Base-by-base conservation (phyloP, 2,797 vertebrate species). In the Synaphobranchus kaupii region DNA sequence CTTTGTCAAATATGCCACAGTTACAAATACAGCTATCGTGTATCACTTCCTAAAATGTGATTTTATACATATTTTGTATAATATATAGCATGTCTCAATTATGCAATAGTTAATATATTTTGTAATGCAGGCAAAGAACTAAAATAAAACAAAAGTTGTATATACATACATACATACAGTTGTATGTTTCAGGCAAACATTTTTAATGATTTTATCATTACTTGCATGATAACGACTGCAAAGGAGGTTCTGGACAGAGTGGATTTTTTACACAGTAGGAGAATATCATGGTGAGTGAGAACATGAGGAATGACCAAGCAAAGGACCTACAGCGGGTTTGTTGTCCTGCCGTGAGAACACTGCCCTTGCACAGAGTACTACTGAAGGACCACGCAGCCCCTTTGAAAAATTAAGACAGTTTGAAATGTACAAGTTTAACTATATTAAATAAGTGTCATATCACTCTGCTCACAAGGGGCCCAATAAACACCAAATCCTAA, bases 191-290 rank as follows among this genome's bases (percentile, higher is more conserved):
- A 0, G 7, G 25, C n/a, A 66, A 25, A 66, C 9, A 54, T 54
- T 54, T 54, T 54, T 54, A 54, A 54, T 54, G 52, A 54, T 54
- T 54, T 54, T 15, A 54, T 54, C 1, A 13, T 54, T 58, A 56
- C 54, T 3, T 17, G 54, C 54, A 56, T 50, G 13, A 15, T 8
- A 68, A 2, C 22, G 20, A 68, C 58, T n/a, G 34, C 85, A 73
- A 71, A 90, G 87, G 80, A n/a, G 39, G 83, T 89, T 90, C 84
- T 87, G 88, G 86, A 89, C 84, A 50, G 90, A 86, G 84, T 76
- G 39, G 52, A 80, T 86, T 85, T 87, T 90, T 87, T 86, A 76
- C 87, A 84, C 90, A 84, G 88, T 28, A 83, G 47, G 87, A n/a
- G 10, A 82, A 34, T 71, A 48, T 87, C 86, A 86, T 87, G 88